Conservation (phyloP, 2,888 invertebrate genomes). For the Parnassius orleans region DNA sequence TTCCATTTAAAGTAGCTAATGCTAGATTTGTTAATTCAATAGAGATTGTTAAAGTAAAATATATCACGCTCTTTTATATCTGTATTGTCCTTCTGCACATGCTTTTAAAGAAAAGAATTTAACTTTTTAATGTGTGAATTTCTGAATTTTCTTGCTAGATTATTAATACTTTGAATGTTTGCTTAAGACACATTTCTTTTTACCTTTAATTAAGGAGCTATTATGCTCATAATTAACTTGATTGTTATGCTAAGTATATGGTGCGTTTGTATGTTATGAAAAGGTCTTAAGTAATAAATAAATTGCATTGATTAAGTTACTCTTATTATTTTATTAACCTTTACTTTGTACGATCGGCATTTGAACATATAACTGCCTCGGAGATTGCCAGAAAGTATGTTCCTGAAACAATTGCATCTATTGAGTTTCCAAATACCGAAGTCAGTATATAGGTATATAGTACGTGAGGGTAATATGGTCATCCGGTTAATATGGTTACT, state of each 20-base stretch:
- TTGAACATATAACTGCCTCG: too few species aligned
- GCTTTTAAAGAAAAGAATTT: constrained; percentile 29
- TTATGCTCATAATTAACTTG: constrained; percentile 44
- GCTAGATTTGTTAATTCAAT: constrained; percentile 33
- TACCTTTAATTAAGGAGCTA: constrained; percentile 38
- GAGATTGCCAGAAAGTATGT: too few species aligned
- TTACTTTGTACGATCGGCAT: neutral
- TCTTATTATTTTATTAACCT: constrained; percentile 25
- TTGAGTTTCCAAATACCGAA: too few species aligned
- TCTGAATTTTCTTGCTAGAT: constrained; percentile 17
- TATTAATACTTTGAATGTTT: constrained; percentile 19
- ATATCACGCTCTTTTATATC: constrained; percentile 25
- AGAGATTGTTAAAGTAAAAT: constrained; percentile 27
- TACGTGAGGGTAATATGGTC: too few species aligned
- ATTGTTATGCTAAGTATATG: constrained; percentile 76
- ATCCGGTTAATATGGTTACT: too few species aligned
- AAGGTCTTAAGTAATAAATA: constrained; percentile 68
- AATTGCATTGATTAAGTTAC: constrained; percentile 67
- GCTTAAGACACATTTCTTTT: constrained; percentile 33
- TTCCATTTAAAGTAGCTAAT: constrained; percentile 13
- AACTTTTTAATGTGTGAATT: constrained; percentile 25
- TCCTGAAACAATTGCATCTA: too few species aligned
- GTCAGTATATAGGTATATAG: too few species aligned
- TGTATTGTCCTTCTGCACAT: constrained; percentile 31
- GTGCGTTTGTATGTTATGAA: constrained; percentile 77